phyloP scores from a whole-genome alignment of 2,888 invertebrate genomes.

The Philonicus albiceps region DNA sequence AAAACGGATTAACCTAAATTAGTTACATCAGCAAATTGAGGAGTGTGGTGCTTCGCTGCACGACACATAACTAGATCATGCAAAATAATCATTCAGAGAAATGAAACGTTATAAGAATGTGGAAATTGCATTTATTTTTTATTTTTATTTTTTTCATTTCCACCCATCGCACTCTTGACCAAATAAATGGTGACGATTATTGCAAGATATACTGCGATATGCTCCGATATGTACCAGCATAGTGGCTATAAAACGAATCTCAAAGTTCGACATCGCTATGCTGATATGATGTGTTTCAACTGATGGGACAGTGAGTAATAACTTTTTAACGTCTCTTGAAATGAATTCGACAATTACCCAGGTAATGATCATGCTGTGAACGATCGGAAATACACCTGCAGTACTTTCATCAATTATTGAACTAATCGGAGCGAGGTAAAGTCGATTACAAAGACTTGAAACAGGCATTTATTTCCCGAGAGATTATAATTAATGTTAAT shows the following conservation, averaged over 20 bases:
- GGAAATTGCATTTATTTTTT: slow-evolving; percentile 1
- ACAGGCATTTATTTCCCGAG: background rate
- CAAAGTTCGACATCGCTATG: background rate
- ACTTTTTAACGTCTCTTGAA: background rate
- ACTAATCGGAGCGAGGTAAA: background rate
- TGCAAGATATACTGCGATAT: background rate
- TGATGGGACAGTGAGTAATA: background rate
- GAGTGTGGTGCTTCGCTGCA: background rate
- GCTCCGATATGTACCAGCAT: background rate
- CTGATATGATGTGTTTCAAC: background rate
- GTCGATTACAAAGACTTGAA: background rate
- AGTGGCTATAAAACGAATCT: background rate
- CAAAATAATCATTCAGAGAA: slow-evolving; percentile 20
- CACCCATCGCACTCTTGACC: background rate
- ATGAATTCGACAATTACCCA: slow-evolving; percentile 20
- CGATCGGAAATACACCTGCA: slow-evolving; percentile 26
- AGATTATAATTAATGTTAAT: slow-evolving; percentile 17
- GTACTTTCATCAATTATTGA: slow-evolving; percentile 18
- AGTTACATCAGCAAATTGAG: slow-evolving; percentile 2
- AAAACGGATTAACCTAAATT: background rate
- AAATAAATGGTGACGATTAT: slow-evolving; percentile 12
- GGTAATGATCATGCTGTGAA: slow-evolving; percentile 33
- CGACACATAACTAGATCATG: background rate
- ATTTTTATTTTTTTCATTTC: slow-evolving; percentile 6
- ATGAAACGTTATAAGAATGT: slow-evolving; percentile 29